phyloP scores from a whole-genome alignment of 2,888 invertebrate genomes.

The Erebia epiphron region DNA sequence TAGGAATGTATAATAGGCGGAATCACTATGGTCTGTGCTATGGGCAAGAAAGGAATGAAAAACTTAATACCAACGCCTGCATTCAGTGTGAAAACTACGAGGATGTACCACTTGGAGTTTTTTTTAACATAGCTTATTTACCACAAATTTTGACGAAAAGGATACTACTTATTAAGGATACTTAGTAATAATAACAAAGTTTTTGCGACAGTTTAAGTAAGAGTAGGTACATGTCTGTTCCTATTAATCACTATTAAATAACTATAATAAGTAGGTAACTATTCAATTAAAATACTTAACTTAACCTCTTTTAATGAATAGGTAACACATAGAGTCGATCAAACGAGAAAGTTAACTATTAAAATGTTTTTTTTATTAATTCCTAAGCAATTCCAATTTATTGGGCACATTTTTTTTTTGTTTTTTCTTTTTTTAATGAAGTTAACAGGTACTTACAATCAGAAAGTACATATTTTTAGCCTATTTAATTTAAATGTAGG shows the following conservation, averaged over 20 bases:
- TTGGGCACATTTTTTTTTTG: background rate
- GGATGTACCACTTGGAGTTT: too few relatives aligned
- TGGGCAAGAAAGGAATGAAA: too few relatives aligned
- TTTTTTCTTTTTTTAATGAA: background rate
- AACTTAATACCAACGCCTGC: too few relatives aligned
- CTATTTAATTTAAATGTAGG: too few relatives aligned
- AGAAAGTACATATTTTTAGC: background rate
- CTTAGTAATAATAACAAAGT: background rate
- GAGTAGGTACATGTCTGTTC: background rate
- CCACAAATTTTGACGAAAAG: background rate
- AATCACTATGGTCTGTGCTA: too few relatives aligned
- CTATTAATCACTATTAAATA: too few relatives aligned
- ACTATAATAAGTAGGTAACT: background rate
- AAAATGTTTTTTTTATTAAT: background rate
- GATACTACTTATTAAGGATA: background rate
- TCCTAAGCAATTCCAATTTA: constrained; percentile 17
- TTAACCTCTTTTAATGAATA: too few relatives aligned
- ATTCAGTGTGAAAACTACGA: too few relatives aligned
- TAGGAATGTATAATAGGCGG: too few relatives aligned
- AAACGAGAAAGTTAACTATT: constrained; percentile 3
- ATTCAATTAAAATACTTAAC: background rate
- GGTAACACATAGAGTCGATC: background rate
- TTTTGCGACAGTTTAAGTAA: background rate
- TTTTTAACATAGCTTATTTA: too few relatives aligned
- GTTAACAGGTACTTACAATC: background rate